Percentiles rank a stretch among this genome's conserved stretches.
Conservation (phyloP, 2,113 vertebrate genomes). For the Dendrocopos noguchii region DNA sequence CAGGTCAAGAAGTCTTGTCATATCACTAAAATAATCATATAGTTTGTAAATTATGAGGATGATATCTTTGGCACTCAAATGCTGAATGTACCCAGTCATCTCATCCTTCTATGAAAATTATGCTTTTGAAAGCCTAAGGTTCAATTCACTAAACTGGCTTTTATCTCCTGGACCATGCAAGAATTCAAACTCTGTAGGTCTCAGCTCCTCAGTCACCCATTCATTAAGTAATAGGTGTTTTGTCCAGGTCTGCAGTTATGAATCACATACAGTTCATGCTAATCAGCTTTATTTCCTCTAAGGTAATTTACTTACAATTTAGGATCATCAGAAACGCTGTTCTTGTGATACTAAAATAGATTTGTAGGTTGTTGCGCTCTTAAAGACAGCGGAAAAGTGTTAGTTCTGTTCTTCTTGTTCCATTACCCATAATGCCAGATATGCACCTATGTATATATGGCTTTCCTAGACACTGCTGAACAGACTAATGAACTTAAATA, state of each 20-base stretch:
- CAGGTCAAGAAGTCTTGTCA: neutral
- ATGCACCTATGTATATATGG: neutral
- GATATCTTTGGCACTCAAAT: neutral
- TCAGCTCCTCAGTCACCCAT: neutral
- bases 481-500: conserved; percentile 29
- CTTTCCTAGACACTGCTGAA: conserved; percentile 15
- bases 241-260: conserved; percentile 17
- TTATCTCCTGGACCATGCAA: neutral
- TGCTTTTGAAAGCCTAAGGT: neutral
- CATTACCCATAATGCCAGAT: neutral
- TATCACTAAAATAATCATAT: neutral
- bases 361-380: neutral
- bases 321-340: neutral
- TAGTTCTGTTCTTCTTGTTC: neutral
- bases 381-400: neutral
- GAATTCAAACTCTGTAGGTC: neutral
- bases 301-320: conserved; percentile 5
- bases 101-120: neutral
- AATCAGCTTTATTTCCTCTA: conserved; percentile 25
- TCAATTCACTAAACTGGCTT: neutral
- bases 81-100: neutral
- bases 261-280: neutral
- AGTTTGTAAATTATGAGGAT: neutral
- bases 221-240: neutral
- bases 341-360: neutral